phyloP scores from a whole-genome alignment of 35 echinoderm and acorn worm genomes.

The Anneissia japonica region DNA sequence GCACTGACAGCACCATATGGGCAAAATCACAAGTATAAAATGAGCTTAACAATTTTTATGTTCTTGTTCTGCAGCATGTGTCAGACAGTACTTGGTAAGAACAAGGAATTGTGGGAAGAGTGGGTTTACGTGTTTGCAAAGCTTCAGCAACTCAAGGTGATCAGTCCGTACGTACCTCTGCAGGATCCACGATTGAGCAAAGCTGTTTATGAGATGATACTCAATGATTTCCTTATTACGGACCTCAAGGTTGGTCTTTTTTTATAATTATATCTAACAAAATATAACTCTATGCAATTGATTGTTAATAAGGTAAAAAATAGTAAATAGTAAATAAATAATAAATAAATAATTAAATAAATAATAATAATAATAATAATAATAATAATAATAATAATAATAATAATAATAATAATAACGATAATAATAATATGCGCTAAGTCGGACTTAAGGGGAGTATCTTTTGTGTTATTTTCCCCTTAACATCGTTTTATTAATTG shows the following conservation, averaged over 20 bases:
- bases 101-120: constrained; percentile 78
- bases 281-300: too few relatives aligned
- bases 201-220: constrained; percentile 91
- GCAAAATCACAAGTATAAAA: too few relatives aligned
- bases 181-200: constrained; percentile 67
- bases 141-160: constrained; percentile 66
- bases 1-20: too few relatives aligned
- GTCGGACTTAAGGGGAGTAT: too few relatives aligned
- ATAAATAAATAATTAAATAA: too few relatives aligned
- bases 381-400: too few relatives aligned
- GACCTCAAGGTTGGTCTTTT: constrained; percentile 88
- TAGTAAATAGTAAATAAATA: too few relatives aligned
- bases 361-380: too few relatives aligned
- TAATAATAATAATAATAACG: too few relatives aligned
- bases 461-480: not conserved
- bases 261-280: too few relatives aligned
- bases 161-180: constrained; percentile 77
- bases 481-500: not conserved
- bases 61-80: constrained; percentile 45
- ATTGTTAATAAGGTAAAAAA: too few relatives aligned
- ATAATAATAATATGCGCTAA: too few relatives aligned
- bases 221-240: constrained; percentile 84
- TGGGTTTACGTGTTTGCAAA: constrained; percentile 87
- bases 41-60: not conserved
- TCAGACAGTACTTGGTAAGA: constrained; percentile 65